Percentiles rank a stretch among this genome's conserved stretches.
phyloP scores from a whole-genome alignment of 2,113 vertebrate species.

The Rattus rattus region DNA sequence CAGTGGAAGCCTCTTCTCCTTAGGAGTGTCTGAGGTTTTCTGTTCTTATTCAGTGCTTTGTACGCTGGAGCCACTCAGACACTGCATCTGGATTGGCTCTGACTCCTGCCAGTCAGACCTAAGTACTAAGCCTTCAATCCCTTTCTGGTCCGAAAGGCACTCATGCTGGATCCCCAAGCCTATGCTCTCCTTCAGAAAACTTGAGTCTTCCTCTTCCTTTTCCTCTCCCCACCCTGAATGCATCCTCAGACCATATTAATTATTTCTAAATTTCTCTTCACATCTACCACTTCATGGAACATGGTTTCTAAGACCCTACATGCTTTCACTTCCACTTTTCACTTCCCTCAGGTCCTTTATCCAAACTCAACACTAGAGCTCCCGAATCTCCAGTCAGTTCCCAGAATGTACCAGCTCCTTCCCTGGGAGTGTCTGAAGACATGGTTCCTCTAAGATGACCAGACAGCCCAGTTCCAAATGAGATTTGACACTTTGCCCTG shows the following conservation, averaged over 20 bases:
- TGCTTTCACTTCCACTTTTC: neutral
- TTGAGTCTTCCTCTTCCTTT: neutral
- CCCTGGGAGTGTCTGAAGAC: neutral
- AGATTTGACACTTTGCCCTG: neutral
- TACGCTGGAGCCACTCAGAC: neutral
- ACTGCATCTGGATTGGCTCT: neutral
- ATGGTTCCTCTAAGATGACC: neutral
- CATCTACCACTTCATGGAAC: neutral
- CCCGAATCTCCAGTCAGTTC: neutral
- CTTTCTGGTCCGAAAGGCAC: neutral
- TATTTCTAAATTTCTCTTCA: conserved; percentile 28
- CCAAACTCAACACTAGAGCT: neutral
- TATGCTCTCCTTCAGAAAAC: neutral
- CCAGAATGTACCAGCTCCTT: neutral
- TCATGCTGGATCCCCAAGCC: neutral
- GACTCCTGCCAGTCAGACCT: neutral
- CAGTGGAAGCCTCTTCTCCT: neutral
- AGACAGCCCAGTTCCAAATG: neutral
- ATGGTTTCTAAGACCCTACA: neutral
- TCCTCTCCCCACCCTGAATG: neutral
- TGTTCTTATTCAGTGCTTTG: neutral
- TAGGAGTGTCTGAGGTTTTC: neutral
- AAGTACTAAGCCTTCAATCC: neutral
- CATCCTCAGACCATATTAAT: neutral
- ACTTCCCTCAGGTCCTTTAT: neutral